These are phyloP conservation scores for Regulus satrapa DNA, from an alignment of 2,113 vertebrate genomes.

Conservation along the genomic window DNA sequence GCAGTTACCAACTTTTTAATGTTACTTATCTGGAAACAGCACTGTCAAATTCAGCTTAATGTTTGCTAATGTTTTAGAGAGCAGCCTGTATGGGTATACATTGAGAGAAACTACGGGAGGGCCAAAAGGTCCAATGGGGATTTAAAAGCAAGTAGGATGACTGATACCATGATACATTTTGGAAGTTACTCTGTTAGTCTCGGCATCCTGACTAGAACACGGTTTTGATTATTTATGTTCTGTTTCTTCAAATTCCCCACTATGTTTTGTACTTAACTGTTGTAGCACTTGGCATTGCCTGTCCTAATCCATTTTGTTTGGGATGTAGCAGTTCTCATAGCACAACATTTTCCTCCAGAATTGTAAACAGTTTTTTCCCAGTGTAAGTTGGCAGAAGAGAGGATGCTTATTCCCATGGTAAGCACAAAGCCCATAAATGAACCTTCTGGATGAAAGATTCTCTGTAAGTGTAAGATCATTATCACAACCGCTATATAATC, in stretches of 20 bases:
- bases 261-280: not conserved
- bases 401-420: not conserved
- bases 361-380: slow-evolving; percentile 19
- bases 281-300: not conserved
- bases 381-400: not conserved
- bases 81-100: not conserved
- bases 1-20: not conserved
- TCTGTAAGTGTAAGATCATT: not conserved
- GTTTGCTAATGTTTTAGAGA: not conserved
- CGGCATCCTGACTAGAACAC: not conserved
- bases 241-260: not conserved
- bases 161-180: not conserved
- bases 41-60: not conserved
- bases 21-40: not conserved
- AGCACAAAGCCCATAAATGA: not conserved
- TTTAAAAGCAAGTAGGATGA: not conserved
- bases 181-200: not conserved
- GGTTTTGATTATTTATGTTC: not conserved
- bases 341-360: not conserved
- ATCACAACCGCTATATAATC: not conserved
- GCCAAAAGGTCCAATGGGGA: not conserved
- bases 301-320: not conserved
- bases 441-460: slow-evolving; percentile 10
- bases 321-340: not conserved
- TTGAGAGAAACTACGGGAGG: not conserved